Evolutionary conservation across 2,888 invertebrate genomes (phyloP), one percentile per base, ranked within the genome.

Genomic region (Drepanosiphum platanoidis): DNA sequence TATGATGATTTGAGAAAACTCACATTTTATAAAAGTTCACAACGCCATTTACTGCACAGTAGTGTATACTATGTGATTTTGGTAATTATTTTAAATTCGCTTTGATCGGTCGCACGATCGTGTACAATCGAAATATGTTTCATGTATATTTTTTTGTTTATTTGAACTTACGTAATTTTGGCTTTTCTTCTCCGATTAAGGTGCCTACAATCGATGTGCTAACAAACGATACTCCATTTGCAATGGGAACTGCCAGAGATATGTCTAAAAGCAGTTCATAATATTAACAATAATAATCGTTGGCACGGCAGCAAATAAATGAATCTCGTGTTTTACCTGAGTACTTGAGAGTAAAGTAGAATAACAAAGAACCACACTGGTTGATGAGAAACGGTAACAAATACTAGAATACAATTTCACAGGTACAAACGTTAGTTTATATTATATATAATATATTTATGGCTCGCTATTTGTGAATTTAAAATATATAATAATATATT

Each of bases 201-300:
- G 71, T 72, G 13, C 86, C 80, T 46, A 80, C 58, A 18, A 86
- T 64, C 36, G 86, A 78, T 70, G 86, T 86, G 66, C 86, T 80
- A 4, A 71, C 32, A 39, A 86, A 80, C n/a, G 86, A 79, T 32
- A 86, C 36, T 34, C 79, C 78, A 64, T 86, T 86, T 13, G 86
- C 72, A 30, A 86, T 80, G 5, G 86, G 86, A 64, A 86, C 71
- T 32, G 86, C 86, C 61, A 86, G 18, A 61, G 86, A 86, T 72
- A 86, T 78, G n/a, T 86, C 86, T 86, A 70, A 39, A 84, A 58
- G 36, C 13, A 70, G 13, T 70, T 18, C 11, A 34, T 5, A 34
- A 66, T 8, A 52, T 52, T 18, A 18, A 34, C 1, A 34, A 66
- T 8, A 52, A 18, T 18, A 18, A 52, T 52, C 18, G 2, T 5